Evolutionary conservation across 2,797 vertebrate genomes (phyloP), one percentile per base, ranked within the genome.

Genomic region (Enteromius treurensis): DNA sequence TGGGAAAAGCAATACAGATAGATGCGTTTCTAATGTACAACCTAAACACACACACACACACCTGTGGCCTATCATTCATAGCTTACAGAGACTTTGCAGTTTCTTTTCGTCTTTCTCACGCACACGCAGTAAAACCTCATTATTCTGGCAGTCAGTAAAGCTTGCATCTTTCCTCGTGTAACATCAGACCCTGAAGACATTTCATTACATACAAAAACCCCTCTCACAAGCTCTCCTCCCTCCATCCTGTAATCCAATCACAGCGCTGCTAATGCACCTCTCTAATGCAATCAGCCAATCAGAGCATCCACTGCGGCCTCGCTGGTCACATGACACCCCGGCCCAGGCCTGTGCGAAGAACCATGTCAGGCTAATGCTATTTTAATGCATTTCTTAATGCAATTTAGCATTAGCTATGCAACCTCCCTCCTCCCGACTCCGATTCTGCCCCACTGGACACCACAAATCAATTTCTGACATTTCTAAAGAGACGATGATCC

Each of bases 401-500:
- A 89, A 95, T 95, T 94, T 93, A 88, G 89, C 89, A 78, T 77
- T 77, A 85, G 89, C 92, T 90, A 90, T 88, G 91, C 88, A 88
- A 83, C 81, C 81, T 78, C 65, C 90, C 92, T 87, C 79, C 78
- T 92, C 93, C 92, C 91, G 90, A 91, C 91, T 67, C 45, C 89
- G 90, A 92, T 92, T 89, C 86, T 89, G 89, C 89, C 94, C 93
- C 87, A 73, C 88, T 53, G 90, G 93, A 92, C 88, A 80, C 80
- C 83, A 88, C 94, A 95, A 95, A 95, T 95, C 95, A 94, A 91
- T 95, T 95, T 95, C 91, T 91, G 92, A 90, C 93, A 92, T 95
- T 95, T 95, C 93, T 91, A 90, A 93, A 92, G 93, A 95, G 94
- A 94, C 93, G 94, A 95, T 95, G 94, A 95, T 95, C 93, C 94